Evolutionary conservation across 2,888 invertebrate species (phyloP), one percentile per base, ranked within the genome.

Genomic region (Deroplatys truncata): DNA sequence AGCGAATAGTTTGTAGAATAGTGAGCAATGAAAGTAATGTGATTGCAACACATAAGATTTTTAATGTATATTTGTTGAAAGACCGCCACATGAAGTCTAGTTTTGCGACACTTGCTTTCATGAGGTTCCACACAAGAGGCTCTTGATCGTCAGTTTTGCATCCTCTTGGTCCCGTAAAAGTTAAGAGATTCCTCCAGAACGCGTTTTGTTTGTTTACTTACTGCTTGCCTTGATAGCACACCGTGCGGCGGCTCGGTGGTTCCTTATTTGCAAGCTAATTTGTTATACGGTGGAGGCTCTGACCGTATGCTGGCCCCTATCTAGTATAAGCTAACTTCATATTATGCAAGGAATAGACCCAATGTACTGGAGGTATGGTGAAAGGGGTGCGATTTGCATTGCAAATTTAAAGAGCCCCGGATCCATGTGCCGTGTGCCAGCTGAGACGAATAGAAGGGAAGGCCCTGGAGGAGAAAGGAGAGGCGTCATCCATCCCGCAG

Each of bases 221-320:
- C 56, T 16, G 16, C 20, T 2, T 13, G 56, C 56, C 56, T 56
- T 56, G 56, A 56, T 56, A 16, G 56, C 56, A 20, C 56, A 56
- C 56, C 7, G 15, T 2, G 49, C 56, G 35, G n/a, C n/a, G n/a
- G n/a, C n/a, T n/a, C n/a, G n/a, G n/a, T n/a, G n/a, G 87, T 87
- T 82, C 87, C 87, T 87, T 87, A 87, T 87, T 87, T 87, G 87
- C 87, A 87, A 87, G 87, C 83, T 87, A 87, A 87, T 87, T 87
- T 87, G 87, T 87, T 87, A 87, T 87, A 87, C 87, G 13, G 83
- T 5, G 31, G n/a, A 87, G 87, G 20, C 56, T 72, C 56, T 72
- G 56, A 72, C 87, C 87, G 20, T 87, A 87, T 87, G 87, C 87
- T 87, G 83, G 35, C 87, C 87, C 29, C 87, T 83, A 87, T 82